Evolutionary conservation across 2,113 vertebrate genomes (phyloP), one percentile per base, ranked within the genome.

Genomic region (Cryptomyrus ogoouensis): DNA sequence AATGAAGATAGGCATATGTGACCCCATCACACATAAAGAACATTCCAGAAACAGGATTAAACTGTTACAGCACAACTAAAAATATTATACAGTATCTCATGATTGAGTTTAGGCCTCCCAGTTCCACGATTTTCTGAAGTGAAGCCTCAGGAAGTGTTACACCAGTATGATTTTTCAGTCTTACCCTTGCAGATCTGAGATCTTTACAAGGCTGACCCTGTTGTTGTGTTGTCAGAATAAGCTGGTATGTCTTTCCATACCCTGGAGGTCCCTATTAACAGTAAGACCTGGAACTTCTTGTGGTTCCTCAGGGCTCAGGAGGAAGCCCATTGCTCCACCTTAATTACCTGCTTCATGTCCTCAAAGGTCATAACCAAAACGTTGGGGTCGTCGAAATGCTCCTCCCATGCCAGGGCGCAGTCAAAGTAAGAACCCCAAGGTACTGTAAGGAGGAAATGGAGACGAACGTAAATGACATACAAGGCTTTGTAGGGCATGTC

Each of bases 371-470:
- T 90, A 0, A 96, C 17, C 94, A 96, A 94, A 46, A 98, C 91
- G 7, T 89, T 94, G 24, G 96, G 94, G 0, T 96, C 90, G 42
- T 96, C 94, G 0, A 96, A 92, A 90, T 91, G 94, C 90, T 96
- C 94, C 88, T 96, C 97, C 96, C 97, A 97, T 86, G 94, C 95
- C 85, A 94, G 15, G 46, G 95, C 94, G 31, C 96, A 93, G 24
- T 97, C 96, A 92, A 98, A 96, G 93, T 97, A 98, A 27, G 96
- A 97, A 47, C 97, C 97, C 95, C 96, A 98, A 31, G 93, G 2
- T 92, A 98, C 97, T 97, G 88, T 49, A 92, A 47, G 47, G 1
- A 91, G 83, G 88, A 83, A 27, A 56, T 56, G 53, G 53, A 56
- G 87, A 56, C 7, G 0, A 39, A 58, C 0, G 3, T 5, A n/a